These are phyloP conservation scores for Plebejus melissa DNA, from an alignment of 2,888 invertebrate species.

Conservation along the genomic window DNA sequence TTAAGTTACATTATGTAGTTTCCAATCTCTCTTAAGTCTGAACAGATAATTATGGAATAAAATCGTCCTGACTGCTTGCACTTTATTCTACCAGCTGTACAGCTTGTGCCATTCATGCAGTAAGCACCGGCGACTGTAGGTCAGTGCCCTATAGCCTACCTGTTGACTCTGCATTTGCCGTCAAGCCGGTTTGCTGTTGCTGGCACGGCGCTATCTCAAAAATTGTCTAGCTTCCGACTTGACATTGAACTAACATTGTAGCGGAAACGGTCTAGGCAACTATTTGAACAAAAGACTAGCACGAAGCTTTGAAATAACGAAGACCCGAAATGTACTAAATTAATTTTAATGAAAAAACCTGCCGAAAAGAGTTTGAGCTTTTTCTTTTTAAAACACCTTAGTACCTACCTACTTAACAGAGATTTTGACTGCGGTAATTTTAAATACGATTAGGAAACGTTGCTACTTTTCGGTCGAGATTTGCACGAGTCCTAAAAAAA, in stretches of 20 bases:
- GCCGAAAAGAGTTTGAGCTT: too few relatives aligned
- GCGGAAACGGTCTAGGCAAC: not conserved
- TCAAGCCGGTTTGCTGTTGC: conserved; percentile 65
- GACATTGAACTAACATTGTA: conserved; percentile 39
- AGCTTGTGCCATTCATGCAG: conserved; percentile 58
- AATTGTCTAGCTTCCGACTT: conserved; percentile 48
- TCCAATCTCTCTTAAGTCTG: not conserved
- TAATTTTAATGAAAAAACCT: too few relatives aligned
- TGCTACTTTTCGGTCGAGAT: too few relatives aligned
- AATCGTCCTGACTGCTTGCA: conserved; percentile 31
- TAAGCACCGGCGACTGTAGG: conserved; percentile 61
- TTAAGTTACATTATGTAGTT: not conserved
- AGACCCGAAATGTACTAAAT: not conserved
- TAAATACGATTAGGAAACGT: too few relatives aligned
- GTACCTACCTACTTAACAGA: too few relatives aligned
- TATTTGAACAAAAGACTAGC: not conserved
- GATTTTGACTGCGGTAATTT: too few relatives aligned
- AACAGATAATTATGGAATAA: not conserved
- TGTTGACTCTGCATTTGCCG: conserved; percentile 64
- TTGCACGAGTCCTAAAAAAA: too few relatives aligned
- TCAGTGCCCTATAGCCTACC: conserved; percentile 74
- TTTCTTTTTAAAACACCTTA: too few relatives aligned
- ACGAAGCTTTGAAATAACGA: not conserved
- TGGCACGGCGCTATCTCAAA: conserved; percentile 44
- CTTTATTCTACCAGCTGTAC: conserved; percentile 47